Evolutionary conservation across 2,797 vertebrate genomes (phyloP).

Genomic region (Sebastiscus tertius): DNA sequence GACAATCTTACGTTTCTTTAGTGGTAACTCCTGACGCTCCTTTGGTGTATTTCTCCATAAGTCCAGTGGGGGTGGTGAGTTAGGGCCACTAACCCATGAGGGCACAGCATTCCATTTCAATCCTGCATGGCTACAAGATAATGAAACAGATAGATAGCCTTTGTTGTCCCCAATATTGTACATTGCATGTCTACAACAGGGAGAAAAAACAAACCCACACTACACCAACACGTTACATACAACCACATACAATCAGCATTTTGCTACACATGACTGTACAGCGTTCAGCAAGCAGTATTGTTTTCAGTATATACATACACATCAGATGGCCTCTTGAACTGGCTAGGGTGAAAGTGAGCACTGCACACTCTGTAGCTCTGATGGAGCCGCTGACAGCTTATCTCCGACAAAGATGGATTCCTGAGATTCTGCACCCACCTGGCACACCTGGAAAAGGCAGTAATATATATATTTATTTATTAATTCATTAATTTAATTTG

Average conservation of each 20-base stretch:
- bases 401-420: conserved; percentile 9
- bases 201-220: background rate
- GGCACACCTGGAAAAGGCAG: conserved; percentile 9
- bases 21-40: background rate
- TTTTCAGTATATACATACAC: conserved; percentile 26
- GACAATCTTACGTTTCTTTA: background rate
- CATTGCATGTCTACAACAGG: too few relatives aligned
- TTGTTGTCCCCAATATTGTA: too few relatives aligned
- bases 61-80: conserved; percentile 9
- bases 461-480: too few relatives aligned
- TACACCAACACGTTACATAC: background rate
- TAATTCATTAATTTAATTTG: too few relatives aligned
- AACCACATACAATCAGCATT: background rate
- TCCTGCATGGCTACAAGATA: conserved; percentile 10
- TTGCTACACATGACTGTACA: too few relatives aligned
- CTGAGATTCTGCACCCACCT: conserved; percentile 25
- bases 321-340: conserved; percentile 33
- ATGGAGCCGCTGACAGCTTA: conserved; percentile 28
- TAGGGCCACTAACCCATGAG: conserved; percentile 1
- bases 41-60: conserved; percentile 16
- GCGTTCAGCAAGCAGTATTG: too few relatives aligned
- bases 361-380: conserved; percentile 35
- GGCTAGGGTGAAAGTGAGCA: conserved; percentile 25
- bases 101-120: conserved; percentile 32
- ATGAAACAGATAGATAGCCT: background rate